These are phyloP conservation scores for Poecilia gillii DNA, from an alignment of 2,797 vertebrate species.

Conservation along the genomic window DNA sequence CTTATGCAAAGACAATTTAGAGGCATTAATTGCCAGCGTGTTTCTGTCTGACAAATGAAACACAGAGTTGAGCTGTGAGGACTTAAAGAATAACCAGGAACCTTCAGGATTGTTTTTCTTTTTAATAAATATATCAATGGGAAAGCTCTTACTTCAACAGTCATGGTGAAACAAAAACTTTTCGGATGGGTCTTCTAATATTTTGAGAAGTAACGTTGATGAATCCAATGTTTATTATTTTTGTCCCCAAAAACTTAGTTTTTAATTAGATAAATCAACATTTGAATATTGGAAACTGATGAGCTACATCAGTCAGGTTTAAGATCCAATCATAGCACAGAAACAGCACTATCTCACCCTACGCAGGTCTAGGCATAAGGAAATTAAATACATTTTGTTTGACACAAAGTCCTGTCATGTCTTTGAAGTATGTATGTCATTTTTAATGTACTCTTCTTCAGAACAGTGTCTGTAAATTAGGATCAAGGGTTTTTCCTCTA, in stretches of 20 bases:
- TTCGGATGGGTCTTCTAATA: not conserved
- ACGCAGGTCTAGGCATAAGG: not conserved
- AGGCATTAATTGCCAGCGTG: constrained; percentile 42
- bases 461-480: not conserved
- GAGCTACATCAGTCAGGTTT: not conserved
- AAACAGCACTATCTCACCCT: not conserved
- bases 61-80: constrained; percentile 20
- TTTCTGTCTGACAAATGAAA: constrained; percentile 42
- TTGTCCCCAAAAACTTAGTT: not conserved
- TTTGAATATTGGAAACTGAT: not conserved
- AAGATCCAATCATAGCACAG: not conserved
- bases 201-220: not conserved
- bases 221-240: not conserved
- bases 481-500: not conserved
- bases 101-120: constrained; percentile 1
- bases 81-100: constrained; percentile 13
- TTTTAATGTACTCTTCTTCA: not conserved
- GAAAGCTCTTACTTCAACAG: not conserved
- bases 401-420: not conserved
- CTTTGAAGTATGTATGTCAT: not conserved
- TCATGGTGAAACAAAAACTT: not conserved
- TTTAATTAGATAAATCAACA: not conserved
- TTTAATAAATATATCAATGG: not conserved
- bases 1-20: constrained; percentile 40
- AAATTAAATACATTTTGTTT: not conserved